A percentile compares a stretch with the other conserved stretches of the same genome.
Conservation (phyloP, 1,140 invertebrate genomes). For the Brachionus sp. region DNA sequence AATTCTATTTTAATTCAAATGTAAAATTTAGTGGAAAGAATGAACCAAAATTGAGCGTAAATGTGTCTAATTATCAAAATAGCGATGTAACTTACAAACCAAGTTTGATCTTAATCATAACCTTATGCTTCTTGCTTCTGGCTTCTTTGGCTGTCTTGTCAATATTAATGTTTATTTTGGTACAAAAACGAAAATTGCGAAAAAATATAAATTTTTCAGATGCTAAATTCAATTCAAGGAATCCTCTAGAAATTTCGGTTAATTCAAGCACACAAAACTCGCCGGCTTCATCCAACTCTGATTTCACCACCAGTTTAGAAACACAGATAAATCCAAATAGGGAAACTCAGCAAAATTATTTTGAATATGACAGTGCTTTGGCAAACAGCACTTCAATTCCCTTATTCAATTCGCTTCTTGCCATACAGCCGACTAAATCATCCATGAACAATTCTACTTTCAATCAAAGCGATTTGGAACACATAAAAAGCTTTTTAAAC, state of each 20-base stretch:
- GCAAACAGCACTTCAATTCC: background rate
- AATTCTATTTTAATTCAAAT: background rate
- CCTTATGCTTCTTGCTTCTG: background rate
- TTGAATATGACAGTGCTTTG: background rate
- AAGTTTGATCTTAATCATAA: background rate
- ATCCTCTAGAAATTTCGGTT: constrained; percentile 21
- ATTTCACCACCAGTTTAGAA: background rate
- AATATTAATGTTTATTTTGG: background rate
- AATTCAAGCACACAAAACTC: constrained; percentile 11
- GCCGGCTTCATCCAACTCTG: background rate
- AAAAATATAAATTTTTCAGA: background rate
- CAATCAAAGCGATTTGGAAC: background rate
- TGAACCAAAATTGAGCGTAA: background rate
- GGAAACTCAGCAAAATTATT: background rate
- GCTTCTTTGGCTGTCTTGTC: background rate
- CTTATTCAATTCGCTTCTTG: background rate
- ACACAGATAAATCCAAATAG: background rate
- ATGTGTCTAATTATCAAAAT: background rate
- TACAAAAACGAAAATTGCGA: background rate
- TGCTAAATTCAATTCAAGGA: constrained; percentile 26
- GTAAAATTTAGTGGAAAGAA: background rate
- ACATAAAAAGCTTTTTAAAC: background rate
- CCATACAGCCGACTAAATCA: background rate
- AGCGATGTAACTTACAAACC: background rate
- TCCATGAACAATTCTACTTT: background rate